These are phyloP conservation scores for Scolopax rusticola DNA, from an alignment of 2,797 vertebrate genomes.

Conservation along the genomic window DNA sequence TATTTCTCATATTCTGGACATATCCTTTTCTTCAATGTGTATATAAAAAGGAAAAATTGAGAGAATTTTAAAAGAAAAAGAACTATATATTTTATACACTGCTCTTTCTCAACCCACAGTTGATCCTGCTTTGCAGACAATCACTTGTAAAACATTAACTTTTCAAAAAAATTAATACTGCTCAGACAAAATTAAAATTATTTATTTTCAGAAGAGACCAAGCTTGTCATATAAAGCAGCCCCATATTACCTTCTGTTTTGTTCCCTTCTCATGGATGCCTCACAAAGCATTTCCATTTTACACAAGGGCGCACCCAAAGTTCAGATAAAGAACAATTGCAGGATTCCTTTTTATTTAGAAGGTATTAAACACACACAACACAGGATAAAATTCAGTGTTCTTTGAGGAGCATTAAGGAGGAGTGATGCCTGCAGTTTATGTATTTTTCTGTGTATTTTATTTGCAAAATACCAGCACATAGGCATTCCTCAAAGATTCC, in stretches of 20 bases:
- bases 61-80: not conserved
- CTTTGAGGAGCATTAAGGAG: not conserved
- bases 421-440: not conserved
- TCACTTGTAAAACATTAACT: not conserved
- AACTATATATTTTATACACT: not conserved
- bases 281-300: slow-evolving; percentile 48
- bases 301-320: not conserved
- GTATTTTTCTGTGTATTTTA: not conserved
- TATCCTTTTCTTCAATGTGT: not conserved
- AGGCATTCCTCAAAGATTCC: not conserved
- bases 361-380: not conserved
- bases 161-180: not conserved
- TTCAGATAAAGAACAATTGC: slow-evolving; percentile 32
- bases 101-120: not conserved
- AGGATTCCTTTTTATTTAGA: not conserved
- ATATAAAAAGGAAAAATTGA: not conserved
- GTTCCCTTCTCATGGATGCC: not conserved
- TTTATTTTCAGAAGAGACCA: not conserved
- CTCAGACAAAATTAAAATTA: not conserved
- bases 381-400: not conserved
- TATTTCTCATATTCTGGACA: not conserved
- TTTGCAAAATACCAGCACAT: not conserved
- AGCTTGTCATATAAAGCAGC: not conserved
- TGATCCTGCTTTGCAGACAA: not conserved
- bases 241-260: not conserved